Evolutionary conservation across 2,888 invertebrate genomes (phyloP), one percentile per base, ranked within the genome.

Genomic region (Eristalinus sepulchralis): DNA sequence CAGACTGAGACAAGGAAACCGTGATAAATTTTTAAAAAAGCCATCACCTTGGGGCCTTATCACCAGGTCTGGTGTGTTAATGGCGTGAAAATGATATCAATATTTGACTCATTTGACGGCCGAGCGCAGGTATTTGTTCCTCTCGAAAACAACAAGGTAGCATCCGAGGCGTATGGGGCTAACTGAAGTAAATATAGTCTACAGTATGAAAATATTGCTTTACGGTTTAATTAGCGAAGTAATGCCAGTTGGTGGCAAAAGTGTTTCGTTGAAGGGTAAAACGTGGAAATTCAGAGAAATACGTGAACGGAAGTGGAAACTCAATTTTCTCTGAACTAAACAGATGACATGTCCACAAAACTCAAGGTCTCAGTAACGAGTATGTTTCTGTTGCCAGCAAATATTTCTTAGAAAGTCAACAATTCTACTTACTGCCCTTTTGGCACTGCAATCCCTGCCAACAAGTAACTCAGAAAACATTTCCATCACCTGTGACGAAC

Each of bases 401-500:
- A 60, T 33, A 27, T 3, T 62, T 53, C 62, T 27, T 36, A 55
- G 53, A 78, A 63, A 47, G 27, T 10, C 53, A 62, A 55, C 62
- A 34, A 62, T 53, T 70, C 33, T 36, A 5, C 5, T 55, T 53
- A 31, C 27, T 70, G 55, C 36, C 55, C 70, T 39, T 27, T 63
- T 70, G 68, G 62, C 68, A 67, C 34, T 24, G 24, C 27, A 53
- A 67, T 47, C 67, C 22, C 53, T 17, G 22, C 63, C 36, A 39
- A 22, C 39, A 59, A 76, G 1, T 10, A 27, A 60, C 22, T 24
- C 67, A 55, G 55, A 76, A 60, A 33, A 6, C n/a, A 4, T 33
- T 24, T 20, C 13, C 47, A 17, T 17, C 47, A 68, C 17, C 47
- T 47, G 33, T 55, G n/a, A 34, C n/a, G 8, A 36, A 70, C 33